Conservation (phyloP, 2,113 vertebrate genomes). For the Tetrao urogallus region DNA sequence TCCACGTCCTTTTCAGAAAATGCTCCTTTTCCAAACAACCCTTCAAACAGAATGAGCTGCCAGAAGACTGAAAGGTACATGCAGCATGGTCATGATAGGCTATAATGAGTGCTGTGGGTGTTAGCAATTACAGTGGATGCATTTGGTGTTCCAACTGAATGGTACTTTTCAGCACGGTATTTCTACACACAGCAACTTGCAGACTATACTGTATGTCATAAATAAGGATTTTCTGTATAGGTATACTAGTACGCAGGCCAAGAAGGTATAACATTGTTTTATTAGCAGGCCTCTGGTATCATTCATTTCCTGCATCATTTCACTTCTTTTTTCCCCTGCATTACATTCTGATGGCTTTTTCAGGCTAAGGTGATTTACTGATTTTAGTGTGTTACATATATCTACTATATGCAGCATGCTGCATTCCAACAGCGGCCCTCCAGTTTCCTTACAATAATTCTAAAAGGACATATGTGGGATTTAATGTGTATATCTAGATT, state of each 20-base stretch:
- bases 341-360: background rate
- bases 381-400: background rate
- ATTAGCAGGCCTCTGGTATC: background rate
- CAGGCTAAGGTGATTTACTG: background rate
- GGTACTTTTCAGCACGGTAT: background rate
- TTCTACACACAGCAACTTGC: background rate
- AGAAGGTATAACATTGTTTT: background rate
- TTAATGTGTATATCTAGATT: background rate
- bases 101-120: background rate
- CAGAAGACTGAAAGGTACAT: constrained; percentile 19
- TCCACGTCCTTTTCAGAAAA: constrained; percentile 33
- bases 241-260: background rate
- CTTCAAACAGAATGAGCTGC: constrained; percentile 15
- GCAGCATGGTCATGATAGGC: background rate
- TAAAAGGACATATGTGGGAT: background rate
- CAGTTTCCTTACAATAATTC: background rate
- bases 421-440: background rate
- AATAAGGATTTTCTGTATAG: constrained; percentile 2
- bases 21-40: background rate
- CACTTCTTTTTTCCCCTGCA: background rate
- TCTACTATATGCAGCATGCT: background rate
- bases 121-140: background rate
- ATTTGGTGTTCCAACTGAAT: background rate
- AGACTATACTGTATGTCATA: background rate
- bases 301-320: background rate